Evolutionary conservation across 2,797 vertebrate genomes (phyloP).

Genomic region (Potorous gilbertii): DNA sequence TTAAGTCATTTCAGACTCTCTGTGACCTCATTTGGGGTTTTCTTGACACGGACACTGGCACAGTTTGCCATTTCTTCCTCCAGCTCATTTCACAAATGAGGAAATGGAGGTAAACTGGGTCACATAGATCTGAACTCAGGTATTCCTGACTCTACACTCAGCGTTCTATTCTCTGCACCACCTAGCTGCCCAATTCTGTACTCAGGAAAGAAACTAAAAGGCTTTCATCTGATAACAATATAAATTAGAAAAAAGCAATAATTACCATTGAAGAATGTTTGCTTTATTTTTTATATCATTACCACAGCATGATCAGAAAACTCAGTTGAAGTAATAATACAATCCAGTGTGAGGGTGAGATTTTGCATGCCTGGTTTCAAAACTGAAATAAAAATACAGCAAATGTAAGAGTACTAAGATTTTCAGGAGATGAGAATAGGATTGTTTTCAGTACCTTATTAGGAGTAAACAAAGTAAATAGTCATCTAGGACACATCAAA

Average conservation of each 20-base stretch:
- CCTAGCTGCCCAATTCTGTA: not conserved
- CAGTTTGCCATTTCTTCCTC: too few relatives aligned
- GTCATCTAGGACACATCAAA: not conserved
- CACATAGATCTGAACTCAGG: too few relatives aligned
- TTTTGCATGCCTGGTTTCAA: slow-evolving; percentile 42
- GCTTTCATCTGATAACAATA: slow-evolving; percentile 2
- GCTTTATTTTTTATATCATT: not conserved
- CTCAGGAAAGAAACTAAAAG: slow-evolving; percentile 13
- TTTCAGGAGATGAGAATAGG: not conserved
- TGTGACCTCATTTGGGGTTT: too few relatives aligned
- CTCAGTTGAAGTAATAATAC: slow-evolving; percentile 19
- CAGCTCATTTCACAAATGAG: too few relatives aligned
- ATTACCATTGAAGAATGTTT: slow-evolving; percentile 31
- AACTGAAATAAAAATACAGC: slow-evolving; percentile 50
- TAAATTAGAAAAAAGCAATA: slow-evolving; percentile 30
- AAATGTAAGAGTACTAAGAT: slow-evolving; percentile 7
- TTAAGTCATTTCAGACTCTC: not conserved
- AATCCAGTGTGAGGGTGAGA: not conserved
- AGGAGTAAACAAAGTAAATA: not conserved
- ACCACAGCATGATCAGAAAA: not conserved
- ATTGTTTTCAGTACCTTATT: not conserved
- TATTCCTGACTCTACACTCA: too few relatives aligned
- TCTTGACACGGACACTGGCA: too few relatives aligned
- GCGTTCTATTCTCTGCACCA: too few relatives aligned
- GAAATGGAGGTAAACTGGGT: too few relatives aligned